phyloP scores from a whole-genome alignment of 2,888 invertebrate genomes.

The Mayetiola destructor region DNA sequence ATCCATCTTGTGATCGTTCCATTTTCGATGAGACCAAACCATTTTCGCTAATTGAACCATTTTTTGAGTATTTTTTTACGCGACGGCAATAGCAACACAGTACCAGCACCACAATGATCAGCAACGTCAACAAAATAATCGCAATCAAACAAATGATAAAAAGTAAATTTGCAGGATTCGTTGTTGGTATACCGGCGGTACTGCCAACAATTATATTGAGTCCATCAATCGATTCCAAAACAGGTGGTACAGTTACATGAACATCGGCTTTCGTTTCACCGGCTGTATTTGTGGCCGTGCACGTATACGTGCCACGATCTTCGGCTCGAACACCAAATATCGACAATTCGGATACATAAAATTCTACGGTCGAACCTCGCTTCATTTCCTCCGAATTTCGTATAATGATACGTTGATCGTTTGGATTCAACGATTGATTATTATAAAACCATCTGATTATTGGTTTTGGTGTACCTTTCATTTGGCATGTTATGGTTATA shows the following conservation, averaged over 20 bases:
- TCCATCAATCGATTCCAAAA: constrained; percentile 28
- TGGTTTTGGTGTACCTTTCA: constrained; percentile 60
- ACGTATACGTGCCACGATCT: constrained; percentile 61
- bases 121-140: constrained; percentile 40
- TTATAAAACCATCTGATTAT: constrained; percentile 60
- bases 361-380: constrained; percentile 30
- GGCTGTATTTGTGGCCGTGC: constrained; percentile 68
- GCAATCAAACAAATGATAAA: constrained; percentile 38
- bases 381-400: constrained; percentile 27
- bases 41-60: constrained; percentile 33
- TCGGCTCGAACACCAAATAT: constrained; percentile 45
- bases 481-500: constrained; percentile 58
- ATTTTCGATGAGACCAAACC: constrained; percentile 30
- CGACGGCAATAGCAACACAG: constrained; percentile 39
- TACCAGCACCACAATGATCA: constrained; percentile 39
- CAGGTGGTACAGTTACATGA: constrained; percentile 41
- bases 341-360: constrained; percentile 41
- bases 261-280: constrained; percentile 65
- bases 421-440: constrained; percentile 38
- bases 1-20: constrained; percentile 46
- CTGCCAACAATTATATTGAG: constrained; percentile 29
- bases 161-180: constrained; percentile 32
- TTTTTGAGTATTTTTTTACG: constrained; percentile 41
- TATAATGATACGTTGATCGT: constrained; percentile 33
- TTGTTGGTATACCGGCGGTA: constrained; percentile 30